Evolutionary conservation across 2,113 vertebrate species (phyloP), one percentile per base, ranked within the genome.

Genomic region (Theristicus caerulescens): DNA sequence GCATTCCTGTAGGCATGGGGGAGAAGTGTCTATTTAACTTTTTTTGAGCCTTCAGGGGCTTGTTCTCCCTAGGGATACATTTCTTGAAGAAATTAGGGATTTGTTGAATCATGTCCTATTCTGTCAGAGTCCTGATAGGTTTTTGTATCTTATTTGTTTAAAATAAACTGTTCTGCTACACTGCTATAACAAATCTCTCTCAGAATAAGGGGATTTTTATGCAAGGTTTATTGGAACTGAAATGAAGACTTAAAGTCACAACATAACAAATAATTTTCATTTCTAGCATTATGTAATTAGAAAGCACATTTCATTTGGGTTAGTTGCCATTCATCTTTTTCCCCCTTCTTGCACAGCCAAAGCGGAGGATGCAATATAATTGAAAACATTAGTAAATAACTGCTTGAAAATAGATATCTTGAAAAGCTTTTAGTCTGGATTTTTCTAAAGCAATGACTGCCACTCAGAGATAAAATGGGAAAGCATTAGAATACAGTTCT

Each of bases 201-300:
- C 47, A 67, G 52, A 92, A 73, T 67, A 76, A 89, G 22, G 21
- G 12, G 19, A 81, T 83, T 91, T 74, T 94, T 82, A 78, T 74
- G 52, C 44, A 88, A 94, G 61, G 51, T 49, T 93, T 93, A 80
- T 79, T 94, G 49, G 66, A 96, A 93, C 24, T 38, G 66, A 89
- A 88, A 79, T 59, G 51, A 90, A 82, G 78, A 87, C 57, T 76
- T 84, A 36, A 93, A 95, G 32, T 81, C 71, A 84, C 31, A 92
- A 70, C 21, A 55, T 46, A 92, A 89, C 42, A 84, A 82, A 82
- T 92, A 4, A 69, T 79, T 91, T 91, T 72, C 7, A 15, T 72
- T 89, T 82, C 24, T 44, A 78, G 69, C 4, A 65, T 65, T 91
- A 84, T 72, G 22, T 81, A 95, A 95, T 94, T 96, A 94, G 66